A percentile compares a stretch with the other conserved stretches of the same genome.
Evolutionary conservation across 2,888 invertebrate species (phyloP).

Genomic region (Cantharis rufa): DNA sequence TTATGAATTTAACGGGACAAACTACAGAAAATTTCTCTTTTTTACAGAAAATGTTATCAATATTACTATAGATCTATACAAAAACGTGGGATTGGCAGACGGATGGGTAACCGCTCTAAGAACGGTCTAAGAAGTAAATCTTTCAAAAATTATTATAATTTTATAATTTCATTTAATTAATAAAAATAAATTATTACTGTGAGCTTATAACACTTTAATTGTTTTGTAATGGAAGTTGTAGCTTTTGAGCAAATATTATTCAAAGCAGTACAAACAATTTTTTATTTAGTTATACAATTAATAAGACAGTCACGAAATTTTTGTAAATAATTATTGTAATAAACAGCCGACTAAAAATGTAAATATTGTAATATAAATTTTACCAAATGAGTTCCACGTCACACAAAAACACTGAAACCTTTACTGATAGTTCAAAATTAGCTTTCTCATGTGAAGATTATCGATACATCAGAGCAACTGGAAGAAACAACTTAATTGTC

Average conservation of each 20-base stretch:
- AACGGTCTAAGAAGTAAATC: no score
- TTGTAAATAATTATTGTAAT: not conserved
- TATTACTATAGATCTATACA: no score
- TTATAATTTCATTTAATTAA: no score
- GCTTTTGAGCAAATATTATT: not conserved
- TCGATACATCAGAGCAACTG: not conserved
- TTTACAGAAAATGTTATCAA: no score
- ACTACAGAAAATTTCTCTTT: no score
- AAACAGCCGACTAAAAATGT: not conserved
- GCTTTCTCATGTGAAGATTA: not conserved
- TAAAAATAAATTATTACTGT: no score
- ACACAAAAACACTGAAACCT: not conserved
- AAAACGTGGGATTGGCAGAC: no score
- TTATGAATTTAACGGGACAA: not conserved
- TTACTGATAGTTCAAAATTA: not conserved
- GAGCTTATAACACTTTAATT: not conserved
- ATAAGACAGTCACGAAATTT: no score
- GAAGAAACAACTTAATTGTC: not conserved
- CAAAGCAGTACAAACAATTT: not conserved
- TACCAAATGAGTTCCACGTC: not conserved
- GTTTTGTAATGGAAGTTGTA: not conserved
- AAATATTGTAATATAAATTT: not conserved
- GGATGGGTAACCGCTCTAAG: no score
- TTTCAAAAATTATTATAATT: no score
- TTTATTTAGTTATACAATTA: not conserved